Evolutionary conservation across 2,797 vertebrate genomes (phyloP), one percentile per base, ranked within the genome.

Genomic region (Cyclopterus lumpus): DNA sequence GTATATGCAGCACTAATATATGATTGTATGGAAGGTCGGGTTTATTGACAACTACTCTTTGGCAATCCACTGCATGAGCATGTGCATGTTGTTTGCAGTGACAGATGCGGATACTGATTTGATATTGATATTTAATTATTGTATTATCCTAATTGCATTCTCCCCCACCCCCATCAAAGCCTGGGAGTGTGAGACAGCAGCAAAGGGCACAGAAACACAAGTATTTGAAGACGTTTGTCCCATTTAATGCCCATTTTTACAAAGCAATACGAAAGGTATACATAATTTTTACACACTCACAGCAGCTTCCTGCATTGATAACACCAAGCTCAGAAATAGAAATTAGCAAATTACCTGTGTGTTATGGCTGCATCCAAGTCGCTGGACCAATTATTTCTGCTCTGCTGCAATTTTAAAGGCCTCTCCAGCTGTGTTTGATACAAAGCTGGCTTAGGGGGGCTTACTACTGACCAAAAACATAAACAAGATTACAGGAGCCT

Each of bases 311-410:
- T 73, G 61, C 64, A 30, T 81, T 44, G 79, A 79, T 79, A 83
- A 77, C 85, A 78, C 86, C 84, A 77, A n/a, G 79, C 82, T 67
- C 89, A 88, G 82, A 88, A 81, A 89, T 79, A 88, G 83, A 92
- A 91, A 93, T 94, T 89, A 88, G 88, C 79, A 90, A 91, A 93
- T 94, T 92, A 94, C 92, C 93, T 93, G 90, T 80, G 90, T 91
- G 88, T 90, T 84, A 79, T 57, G 81, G 77, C 89, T 81, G 89
- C 81, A 89, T 92, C 86, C 90, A 86, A 90, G 92, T 85, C 81
- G 81, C 84, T 87, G 83, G 84, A 82, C 79, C 86, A 91, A 94
- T 95, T 94, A 93, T 92, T 92, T 89, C 90, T 91, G 89, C 92
- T 89, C 88, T 62, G 90, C 84, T 87, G 89, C 87, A 87, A 89